These are phyloP conservation scores for Melieria picta DNA, from an alignment of 2,888 invertebrate species.

Conservation along the genomic window DNA sequence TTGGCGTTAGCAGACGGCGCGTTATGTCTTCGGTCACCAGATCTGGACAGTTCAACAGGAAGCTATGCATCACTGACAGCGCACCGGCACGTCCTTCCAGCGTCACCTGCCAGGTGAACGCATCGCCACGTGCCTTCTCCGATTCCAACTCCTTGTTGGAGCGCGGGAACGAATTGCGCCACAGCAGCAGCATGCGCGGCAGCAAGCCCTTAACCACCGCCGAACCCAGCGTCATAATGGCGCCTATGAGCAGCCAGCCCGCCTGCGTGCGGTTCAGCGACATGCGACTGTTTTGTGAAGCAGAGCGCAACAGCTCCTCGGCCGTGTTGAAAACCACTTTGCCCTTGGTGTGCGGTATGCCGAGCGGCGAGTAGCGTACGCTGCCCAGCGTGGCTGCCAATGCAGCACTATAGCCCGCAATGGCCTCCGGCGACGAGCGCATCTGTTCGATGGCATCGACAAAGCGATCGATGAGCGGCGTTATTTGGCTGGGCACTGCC, in stretches of 20 bases:
- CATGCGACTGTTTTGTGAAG: constrained; percentile 94
- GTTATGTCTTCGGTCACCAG: constrained; percentile 92
- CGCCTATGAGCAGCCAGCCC: constrained; percentile 96
- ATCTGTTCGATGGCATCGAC: constrained; percentile 89
- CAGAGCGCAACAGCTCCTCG: constrained; percentile 94
- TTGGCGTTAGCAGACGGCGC: constrained; percentile 85
- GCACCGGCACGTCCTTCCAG: constrained; percentile 97
- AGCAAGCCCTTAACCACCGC: constrained; percentile 92
- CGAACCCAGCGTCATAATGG: constrained; percentile 94
- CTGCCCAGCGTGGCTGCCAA: constrained; percentile 94
- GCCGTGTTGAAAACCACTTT: constrained; percentile 98
- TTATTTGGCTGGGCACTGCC: constrained; percentile 93
- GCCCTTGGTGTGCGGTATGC: constrained; percentile 96
- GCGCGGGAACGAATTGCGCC: constrained; percentile 98
- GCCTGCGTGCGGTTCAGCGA: constrained; percentile 96
- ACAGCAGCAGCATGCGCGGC: constrained; percentile 91
- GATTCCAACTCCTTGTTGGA: constrained; percentile 96
- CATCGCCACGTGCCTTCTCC: constrained; percentile 94
- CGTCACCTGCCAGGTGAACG: constrained; percentile 99
- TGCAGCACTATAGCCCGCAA: constrained; percentile 91
- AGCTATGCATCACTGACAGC: constrained; percentile 93
- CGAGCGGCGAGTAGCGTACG: constrained; percentile 87
- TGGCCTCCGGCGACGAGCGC: constrained; percentile 88
- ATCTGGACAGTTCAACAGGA: constrained; percentile 90
- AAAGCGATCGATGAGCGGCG: constrained; percentile 91